These are phyloP conservation scores for Macrosiphum euphorbiae DNA, from an alignment of 2,888 invertebrate species.

Conservation along the genomic window DNA sequence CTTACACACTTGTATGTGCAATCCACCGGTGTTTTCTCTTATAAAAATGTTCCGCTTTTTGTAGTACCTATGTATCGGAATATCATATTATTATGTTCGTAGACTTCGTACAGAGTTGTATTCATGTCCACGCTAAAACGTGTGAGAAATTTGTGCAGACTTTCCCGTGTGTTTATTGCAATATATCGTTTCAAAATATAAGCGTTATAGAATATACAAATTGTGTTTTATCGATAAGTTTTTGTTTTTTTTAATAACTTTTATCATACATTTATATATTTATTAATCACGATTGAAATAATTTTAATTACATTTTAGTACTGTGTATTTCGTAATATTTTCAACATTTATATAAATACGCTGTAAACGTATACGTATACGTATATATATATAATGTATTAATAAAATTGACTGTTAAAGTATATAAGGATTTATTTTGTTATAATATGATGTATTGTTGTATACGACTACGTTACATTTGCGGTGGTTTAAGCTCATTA, in stretches of 20 bases:
- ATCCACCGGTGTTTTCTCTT: conserved; percentile 23
- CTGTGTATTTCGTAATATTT: not conserved
- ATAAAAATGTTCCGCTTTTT: conserved; percentile 5
- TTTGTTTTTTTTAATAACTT: not conserved
- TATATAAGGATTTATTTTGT: not conserved
- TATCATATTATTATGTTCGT: too few species aligned
- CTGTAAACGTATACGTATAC: not conserved
- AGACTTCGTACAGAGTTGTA: not conserved
- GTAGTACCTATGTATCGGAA: not conserved
- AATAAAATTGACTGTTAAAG: not conserved
- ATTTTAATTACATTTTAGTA: not conserved
- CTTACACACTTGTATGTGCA: not conserved
- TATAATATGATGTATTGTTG: not conserved
- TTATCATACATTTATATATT: not conserved
- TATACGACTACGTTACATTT: not conserved
- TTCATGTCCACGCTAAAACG: not conserved
- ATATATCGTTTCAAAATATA: not conserved
- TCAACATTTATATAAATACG: not conserved
- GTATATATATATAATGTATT: not conserved
- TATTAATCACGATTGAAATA: not conserved
- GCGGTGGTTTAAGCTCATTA: not conserved
- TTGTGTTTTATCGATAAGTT: not conserved
- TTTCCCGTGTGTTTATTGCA: not conserved
- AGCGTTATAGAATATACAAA: not conserved
- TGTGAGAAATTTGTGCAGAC: not conserved